These are phyloP conservation scores for Phenganax subtilis DNA, from an alignment of 92 coral and sea anemone species.

Conservation along the genomic window DNA sequence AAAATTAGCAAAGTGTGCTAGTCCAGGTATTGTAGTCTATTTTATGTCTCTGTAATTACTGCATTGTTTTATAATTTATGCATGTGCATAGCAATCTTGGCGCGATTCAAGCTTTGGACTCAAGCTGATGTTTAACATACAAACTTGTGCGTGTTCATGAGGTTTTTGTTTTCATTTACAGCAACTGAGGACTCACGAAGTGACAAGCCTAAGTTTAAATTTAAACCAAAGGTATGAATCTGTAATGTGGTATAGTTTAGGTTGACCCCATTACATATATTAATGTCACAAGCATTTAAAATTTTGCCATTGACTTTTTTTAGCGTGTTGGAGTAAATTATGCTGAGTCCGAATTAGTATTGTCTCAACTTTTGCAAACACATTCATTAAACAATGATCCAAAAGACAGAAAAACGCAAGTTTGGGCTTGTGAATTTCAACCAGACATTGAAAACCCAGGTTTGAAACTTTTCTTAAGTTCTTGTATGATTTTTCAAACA, in stretches of 20 bases:
- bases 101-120: too few relatives aligned
- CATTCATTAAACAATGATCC: conserved; percentile 95
- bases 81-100: too few relatives aligned
- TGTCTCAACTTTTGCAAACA: conserved; percentile 93
- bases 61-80: neutral
- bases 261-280: neutral
- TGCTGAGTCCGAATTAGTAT: conserved; percentile 64
- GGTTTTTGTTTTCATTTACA: too few relatives aligned
- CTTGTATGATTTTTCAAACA: neutral
- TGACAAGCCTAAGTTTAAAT: conserved; percentile 28
- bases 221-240: conserved; percentile 31
- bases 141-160: too few relatives aligned
- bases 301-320: neutral
- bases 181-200: neutral
- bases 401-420: conserved; percentile 88
- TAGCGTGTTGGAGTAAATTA: conserved; percentile 51
- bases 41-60: neutral
- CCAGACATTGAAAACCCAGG: conserved; percentile 77
- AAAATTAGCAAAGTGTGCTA: neutral
- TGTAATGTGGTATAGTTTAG: neutral
- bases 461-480: conserved; percentile 8
- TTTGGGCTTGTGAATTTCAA: conserved; percentile 97
- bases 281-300: neutral
- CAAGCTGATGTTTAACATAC: too few relatives aligned
- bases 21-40: conserved; percentile 8